Base-by-base conservation (phyloP, 2,888 invertebrate species). In the Heteropelma amictum region DNA sequence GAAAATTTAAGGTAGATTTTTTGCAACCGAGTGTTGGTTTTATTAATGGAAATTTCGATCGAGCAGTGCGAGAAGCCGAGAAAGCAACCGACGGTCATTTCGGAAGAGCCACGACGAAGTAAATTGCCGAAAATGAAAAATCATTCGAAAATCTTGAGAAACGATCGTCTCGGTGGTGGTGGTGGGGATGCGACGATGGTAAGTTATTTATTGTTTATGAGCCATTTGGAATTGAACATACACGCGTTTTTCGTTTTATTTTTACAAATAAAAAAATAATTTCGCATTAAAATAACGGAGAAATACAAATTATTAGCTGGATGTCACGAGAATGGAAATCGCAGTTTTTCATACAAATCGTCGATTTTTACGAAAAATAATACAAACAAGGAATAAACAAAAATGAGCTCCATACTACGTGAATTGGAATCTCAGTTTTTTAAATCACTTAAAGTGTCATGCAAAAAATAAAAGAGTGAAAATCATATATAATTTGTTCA, bases 31-130 rank as follows among this genome's bases (percentile, higher is more conserved):
- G 14, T 42, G 8, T 6, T 0, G 23, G n/a, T 14, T 23, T 3
- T 8, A 30, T 42, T 6, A 19, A 1, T 38, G 1, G 21, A 3
- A 56, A 56, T 38, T 58, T 35, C n/a, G n/a, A 5, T 49, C 47
- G 12, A 7, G 17, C 38, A 82, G 81, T 23, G 74, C 2, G 83
- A 80, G 10, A 49, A 65, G 12, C 76, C 70, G n/a, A 81, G 40
- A 47, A 45, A 74, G 47, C 72, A 63, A 26, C 74, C 80, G 3
- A 76, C 79, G n/a, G 77, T 80, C 0, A 38, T 83, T 30, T 81
- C 81, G 7, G 23, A 79, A 5, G 80, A 80, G 14, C 56, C 79
- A 10, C 74, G 78, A 26, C 74, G 76, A 23, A 82, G 77, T 53
- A 56, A 69, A 40, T 49, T 4, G 17, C 21, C 64, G 3, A 60